A percentile compares a stretch with the other conserved stretches of the same genome.
Conservation (phyloP, 2,113 vertebrate species). For the Sclerurus mexicanus region DNA sequence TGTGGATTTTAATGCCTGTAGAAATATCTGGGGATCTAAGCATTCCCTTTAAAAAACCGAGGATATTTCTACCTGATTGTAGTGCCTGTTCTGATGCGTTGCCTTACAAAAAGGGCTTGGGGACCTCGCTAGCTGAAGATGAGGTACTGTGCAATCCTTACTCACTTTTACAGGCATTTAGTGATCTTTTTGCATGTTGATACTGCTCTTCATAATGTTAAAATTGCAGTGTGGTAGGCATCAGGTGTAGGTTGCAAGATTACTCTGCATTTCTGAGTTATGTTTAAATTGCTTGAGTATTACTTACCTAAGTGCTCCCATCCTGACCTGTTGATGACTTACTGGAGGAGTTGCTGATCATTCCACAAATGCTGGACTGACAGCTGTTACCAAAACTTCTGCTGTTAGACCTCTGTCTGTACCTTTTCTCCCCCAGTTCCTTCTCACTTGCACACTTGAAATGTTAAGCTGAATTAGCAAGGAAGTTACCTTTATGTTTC, state of each 20-base stretch:
- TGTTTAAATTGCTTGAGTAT: background rate
- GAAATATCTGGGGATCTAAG: background rate
- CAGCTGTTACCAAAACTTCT: background rate
- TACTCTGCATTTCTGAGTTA: background rate
- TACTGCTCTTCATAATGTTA: background rate
- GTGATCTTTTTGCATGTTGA: background rate
- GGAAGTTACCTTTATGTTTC: background rate
- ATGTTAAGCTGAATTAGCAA: background rate
- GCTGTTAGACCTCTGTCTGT: background rate
- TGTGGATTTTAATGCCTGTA: background rate
- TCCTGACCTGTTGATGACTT: rapidly evolving
- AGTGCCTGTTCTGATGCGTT: background rate
- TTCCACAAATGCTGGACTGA: background rate
- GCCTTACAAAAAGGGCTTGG: background rate
- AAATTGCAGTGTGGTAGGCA: background rate
- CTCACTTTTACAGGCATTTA: background rate
- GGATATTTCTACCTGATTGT: rapidly evolving
- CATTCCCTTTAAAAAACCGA: background rate
- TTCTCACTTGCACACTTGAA: rapidly evolving
- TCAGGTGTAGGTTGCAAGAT: background rate
- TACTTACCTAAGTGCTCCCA: background rate
- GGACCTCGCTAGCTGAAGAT: background rate
- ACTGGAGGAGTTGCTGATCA: background rate
- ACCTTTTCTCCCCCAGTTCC: background rate
- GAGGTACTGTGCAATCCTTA: background rate